Base-by-base conservation (phyloP, 2,888 invertebrate genomes). In the Pterostichus niger region DNA sequence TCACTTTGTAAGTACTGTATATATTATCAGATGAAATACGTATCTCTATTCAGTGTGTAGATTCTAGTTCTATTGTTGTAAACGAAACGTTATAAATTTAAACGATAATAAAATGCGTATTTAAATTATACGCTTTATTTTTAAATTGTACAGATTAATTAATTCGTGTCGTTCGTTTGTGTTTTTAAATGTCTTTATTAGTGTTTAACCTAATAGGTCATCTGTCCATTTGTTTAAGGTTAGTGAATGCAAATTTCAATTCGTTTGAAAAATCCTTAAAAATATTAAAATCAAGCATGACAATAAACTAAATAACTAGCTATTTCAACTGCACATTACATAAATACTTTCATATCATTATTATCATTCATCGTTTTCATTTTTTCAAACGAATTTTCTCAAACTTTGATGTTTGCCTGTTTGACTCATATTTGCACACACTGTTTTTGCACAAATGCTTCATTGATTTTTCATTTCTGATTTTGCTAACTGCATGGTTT, bases 1-100 rank as follows among this genome's bases (percentile, higher is more conserved):
- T 81, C 33, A 46, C 31, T 76, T 61, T 81, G 80, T 82, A 82
- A 82, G 81, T 82, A 82, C 73, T 73, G 54, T 82, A 82, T 24
- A 76, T 76, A 54, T 76, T 35, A 0, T n/a, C 31, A 71, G 3
- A 71, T 71, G 40, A 71, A 71, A 71, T 71, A 71, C 40, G 24
- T 24, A 24, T 24, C 24, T 24, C 17, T 68, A 31, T 35, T 68
- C 40, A 35, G 13, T 71, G 44, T 46, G 49, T 73, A 49, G 73
- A 24, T 73, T 44, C 11, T 76, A 54, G 73, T 46, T 64, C 13
- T 59, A 3, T 59, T 59, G 31, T 35, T 73, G 24, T 24, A 24
- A 73, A 15, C 17, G 15, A 61, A 61, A 61, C 52, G n/a, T 61
- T 64, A 64, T 64, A 64, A 15, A 33, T 9, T 52, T 52, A 13